phyloP scores from a whole-genome alignment of 2,113 vertebrate genomes.

The Psephotus haematonotus region DNA sequence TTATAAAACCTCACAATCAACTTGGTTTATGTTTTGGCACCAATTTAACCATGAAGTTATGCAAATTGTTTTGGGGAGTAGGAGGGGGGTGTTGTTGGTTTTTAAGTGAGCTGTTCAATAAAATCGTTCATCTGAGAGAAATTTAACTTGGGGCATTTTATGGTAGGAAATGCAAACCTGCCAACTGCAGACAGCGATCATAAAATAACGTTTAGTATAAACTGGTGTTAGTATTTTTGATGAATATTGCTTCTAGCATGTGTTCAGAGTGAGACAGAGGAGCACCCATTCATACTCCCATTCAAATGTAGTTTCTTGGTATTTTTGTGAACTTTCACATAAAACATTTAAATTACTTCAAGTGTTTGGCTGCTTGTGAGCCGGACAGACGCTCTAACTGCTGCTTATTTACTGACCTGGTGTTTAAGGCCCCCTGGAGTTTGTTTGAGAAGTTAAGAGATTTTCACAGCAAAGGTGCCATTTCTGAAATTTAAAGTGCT shows the following conservation, averaged over 20 bases:
- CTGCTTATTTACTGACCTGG: slow-evolving; percentile 74
- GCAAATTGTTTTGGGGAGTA: not conserved
- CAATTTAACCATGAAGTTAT: not conserved
- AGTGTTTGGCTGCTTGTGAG: slow-evolving; percentile 45
- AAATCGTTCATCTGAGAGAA: not conserved
- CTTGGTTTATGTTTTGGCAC: not conserved
- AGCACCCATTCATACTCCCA: not conserved
- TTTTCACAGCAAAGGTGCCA: slow-evolving; percentile 80
- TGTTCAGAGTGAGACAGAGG: not conserved
- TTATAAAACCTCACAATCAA: not conserved
- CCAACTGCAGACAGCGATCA: not conserved
- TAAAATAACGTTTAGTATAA: not conserved
- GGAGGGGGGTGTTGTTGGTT: not conserved
- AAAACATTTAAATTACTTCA: slow-evolving; percentile 30
- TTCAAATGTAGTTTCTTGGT: slow-evolving; percentile 41
- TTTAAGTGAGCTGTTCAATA: not conserved
- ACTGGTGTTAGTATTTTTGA: not conserved
- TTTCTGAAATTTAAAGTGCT: slow-evolving; percentile 82
- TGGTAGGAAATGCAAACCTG: not conserved
- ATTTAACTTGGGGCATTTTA: not conserved
- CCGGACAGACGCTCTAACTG: slow-evolving; percentile 48
- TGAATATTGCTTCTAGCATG: not conserved
- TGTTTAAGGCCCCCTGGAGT: slow-evolving; percentile 80
- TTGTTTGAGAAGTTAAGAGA: slow-evolving; percentile 83
- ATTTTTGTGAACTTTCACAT: slow-evolving; percentile 41